Conservation (phyloP, 2,888 invertebrate species). For the Dasypolia templi region DNA sequence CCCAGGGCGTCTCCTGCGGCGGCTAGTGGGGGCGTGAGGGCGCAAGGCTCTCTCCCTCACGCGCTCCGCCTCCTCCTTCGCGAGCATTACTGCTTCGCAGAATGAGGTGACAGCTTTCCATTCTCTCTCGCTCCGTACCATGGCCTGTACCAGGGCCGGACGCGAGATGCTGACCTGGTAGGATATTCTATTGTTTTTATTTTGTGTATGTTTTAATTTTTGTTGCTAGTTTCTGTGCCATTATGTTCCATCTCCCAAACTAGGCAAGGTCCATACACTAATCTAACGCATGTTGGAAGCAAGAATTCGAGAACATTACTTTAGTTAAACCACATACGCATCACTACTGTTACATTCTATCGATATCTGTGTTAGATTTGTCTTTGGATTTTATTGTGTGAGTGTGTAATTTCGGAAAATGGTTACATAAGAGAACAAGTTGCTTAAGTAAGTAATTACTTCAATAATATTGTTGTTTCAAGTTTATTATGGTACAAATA, state of each 20-base stretch:
- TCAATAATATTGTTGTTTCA: not conserved
- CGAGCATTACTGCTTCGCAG: too few relatives aligned
- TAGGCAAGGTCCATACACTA: not conserved
- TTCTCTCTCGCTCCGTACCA: too few relatives aligned
- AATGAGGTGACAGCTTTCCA: too few relatives aligned
- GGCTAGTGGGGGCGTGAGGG: too few relatives aligned
- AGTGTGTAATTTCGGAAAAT: not conserved
- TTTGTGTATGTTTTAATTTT: not conserved
- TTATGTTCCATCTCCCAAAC: not conserved
- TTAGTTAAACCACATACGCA: not conserved
- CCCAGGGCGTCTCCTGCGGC: too few relatives aligned
- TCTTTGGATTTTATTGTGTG: not conserved
- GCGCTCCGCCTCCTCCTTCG: too few relatives aligned
- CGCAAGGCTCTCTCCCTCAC: too few relatives aligned
- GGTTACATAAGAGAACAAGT: not conserved
- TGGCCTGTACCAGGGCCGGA: too few relatives aligned
- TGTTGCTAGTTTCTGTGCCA: not conserved
- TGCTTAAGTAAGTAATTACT: not conserved
- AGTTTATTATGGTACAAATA: constrained; percentile 34
- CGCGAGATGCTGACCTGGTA: too few relatives aligned
- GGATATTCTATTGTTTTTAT: not conserved
- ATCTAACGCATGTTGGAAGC: not conserved
- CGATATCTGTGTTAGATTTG: not conserved
- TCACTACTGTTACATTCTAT: not conserved
- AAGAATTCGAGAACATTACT: not conserved